Percentiles rank a stretch among this genome's conserved stretches.
Evolutionary conservation across 2,797 vertebrate genomes (phyloP).

Genomic region (Echeneis naucrates): DNA sequence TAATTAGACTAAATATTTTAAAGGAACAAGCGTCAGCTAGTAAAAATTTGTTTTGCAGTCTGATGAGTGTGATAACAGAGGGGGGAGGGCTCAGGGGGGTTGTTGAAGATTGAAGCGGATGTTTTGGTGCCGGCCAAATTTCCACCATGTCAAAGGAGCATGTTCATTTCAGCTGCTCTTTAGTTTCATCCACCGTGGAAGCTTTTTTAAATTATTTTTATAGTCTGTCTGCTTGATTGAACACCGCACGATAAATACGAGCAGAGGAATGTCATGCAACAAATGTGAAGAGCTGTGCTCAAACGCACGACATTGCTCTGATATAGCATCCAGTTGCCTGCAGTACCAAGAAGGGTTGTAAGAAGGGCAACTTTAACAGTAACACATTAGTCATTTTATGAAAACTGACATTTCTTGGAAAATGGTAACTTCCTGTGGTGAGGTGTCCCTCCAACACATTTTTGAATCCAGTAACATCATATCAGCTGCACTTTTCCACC

Average conservation of each 20-base stretch:
- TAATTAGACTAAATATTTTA: slow-evolving; percentile 36
- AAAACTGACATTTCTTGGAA: slow-evolving; percentile 64
- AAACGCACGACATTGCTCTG: slow-evolving; percentile 44
- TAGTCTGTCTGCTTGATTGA: slow-evolving; percentile 56
- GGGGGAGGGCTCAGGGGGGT: too few relatives aligned
- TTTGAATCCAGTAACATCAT: slow-evolving; percentile 52
- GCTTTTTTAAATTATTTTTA: slow-evolving; percentile 55
- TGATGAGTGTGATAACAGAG: slow-evolving; percentile 31
- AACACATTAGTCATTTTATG: slow-evolving; percentile 58
- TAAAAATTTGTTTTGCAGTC: slow-evolving; percentile 26
- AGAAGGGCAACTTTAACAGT: slow-evolving; percentile 50
- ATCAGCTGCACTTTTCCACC: slow-evolving; percentile 63
- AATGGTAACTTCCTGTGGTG: slow-evolving; percentile 53
- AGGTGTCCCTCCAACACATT: slow-evolving; percentile 38
- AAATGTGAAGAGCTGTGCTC: slow-evolving; percentile 40
- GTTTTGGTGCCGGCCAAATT: slow-evolving; percentile 29
- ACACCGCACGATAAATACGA: slow-evolving; percentile 55
- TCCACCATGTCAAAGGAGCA: slow-evolving; percentile 39
- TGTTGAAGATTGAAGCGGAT: slow-evolving; percentile 28
- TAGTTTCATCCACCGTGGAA: slow-evolving; percentile 47
- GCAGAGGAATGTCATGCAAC: slow-evolving; percentile 44
- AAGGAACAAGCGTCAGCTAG: slow-evolving; percentile 26
- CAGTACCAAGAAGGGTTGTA: slow-evolving; percentile 28
- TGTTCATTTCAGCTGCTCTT: slow-evolving; percentile 60
- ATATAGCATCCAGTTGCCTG: slow-evolving; percentile 41